Evolutionary conservation across 2,888 invertebrate species (phyloP).

Genomic region (Ganaspis brasiliensis): DNA sequence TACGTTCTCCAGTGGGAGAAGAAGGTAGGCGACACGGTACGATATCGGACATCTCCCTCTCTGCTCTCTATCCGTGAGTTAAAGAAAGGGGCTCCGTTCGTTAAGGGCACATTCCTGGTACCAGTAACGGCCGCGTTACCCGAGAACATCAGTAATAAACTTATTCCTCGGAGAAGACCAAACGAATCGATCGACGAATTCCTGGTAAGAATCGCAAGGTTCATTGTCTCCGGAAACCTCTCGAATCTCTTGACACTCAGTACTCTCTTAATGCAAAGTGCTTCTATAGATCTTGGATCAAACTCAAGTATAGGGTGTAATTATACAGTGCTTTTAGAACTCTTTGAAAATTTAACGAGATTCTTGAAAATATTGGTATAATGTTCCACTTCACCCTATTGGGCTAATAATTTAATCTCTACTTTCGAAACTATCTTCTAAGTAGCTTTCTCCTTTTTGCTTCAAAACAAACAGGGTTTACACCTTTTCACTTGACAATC

Average conservation of each 20-base stretch:
- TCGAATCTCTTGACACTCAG: constrained; percentile 48
- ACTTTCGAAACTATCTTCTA: background rate
- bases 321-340: constrained; percentile 12
- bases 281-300: constrained; percentile 8
- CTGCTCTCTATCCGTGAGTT: constrained; percentile 81
- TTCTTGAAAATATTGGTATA: constrained; percentile 31
- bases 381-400: background rate
- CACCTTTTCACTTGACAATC: no score
- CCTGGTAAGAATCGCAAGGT: constrained; percentile 65
- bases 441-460: no score
- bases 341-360: constrained; percentile 25
- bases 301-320: constrained; percentile 19
- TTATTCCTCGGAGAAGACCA: constrained; percentile 60
- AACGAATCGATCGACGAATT: constrained; percentile 63
- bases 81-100: constrained; percentile 75
- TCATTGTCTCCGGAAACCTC: constrained; percentile 64
- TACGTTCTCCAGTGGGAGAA: constrained; percentile 99
- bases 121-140: constrained; percentile 66
- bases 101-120: constrained; percentile 69
- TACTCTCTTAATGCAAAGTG: constrained; percentile 44
- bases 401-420: constrained; percentile 14
- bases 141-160: constrained; percentile 62
- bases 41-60: constrained; percentile 84
- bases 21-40: constrained; percentile 98
- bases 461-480: no score